A percentile compares a stretch with the other conserved stretches of the same genome.
Evolutionary conservation across 2,797 vertebrate species (phyloP).

Genomic region (Otolemur crassicaudatus): DNA sequence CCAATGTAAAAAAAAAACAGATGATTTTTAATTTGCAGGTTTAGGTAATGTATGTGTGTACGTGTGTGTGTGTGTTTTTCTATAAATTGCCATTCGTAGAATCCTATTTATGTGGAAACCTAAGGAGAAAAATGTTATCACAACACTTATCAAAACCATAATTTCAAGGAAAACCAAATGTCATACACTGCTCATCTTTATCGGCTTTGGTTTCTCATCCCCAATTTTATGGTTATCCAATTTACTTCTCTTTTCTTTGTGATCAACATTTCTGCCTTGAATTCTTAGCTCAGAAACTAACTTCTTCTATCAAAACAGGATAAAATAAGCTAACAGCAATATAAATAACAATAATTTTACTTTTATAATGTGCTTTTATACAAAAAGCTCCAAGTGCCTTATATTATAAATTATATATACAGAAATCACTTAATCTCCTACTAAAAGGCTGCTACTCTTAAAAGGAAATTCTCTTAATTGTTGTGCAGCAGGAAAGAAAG

Average conservation of each 20-base stretch:
- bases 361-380: conserved; percentile 70
- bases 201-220: not conserved
- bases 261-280: conserved; percentile 15
- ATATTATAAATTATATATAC: conserved; percentile 82
- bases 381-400: conserved; percentile 67
- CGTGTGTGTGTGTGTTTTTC: not conserved
- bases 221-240: not conserved
- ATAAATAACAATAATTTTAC: conserved; percentile 75
- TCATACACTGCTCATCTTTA: not conserved
- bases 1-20: conserved; percentile 38
- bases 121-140: not conserved
- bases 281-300: conserved; percentile 43
- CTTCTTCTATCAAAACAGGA: conserved; percentile 31
- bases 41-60: not conserved
- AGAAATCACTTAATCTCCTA: conserved; percentile 71
- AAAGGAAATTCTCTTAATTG: conserved; percentile 69
- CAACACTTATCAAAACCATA: not conserved
- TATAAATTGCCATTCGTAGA: not conserved
- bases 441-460: conserved; percentile 74
- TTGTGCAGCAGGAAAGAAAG: conserved; percentile 31
- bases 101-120: not conserved
- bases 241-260: conserved; percentile 12
- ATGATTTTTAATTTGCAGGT: conserved; percentile 47
- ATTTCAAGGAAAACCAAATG: conserved; percentile 32
- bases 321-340: conserved; percentile 50